Evolutionary conservation across 2,797 vertebrate species (phyloP).

Genomic region (Hydrocynus forskahlii): DNA sequence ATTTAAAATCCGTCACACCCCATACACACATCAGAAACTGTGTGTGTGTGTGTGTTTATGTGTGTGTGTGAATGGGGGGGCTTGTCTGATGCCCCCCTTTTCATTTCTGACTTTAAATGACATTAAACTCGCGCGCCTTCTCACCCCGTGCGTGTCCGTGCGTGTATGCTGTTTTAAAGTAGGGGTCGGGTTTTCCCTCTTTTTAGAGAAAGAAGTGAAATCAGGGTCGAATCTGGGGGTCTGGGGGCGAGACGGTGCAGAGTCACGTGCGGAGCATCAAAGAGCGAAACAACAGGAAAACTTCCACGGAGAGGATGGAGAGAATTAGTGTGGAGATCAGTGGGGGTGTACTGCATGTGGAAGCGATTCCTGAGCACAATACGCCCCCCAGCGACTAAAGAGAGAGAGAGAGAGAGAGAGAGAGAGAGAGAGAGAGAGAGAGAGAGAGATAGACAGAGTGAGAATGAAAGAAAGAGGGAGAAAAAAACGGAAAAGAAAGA

Average conservation of each 20-base stretch:
- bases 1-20: too few relatives aligned
- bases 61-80: too few relatives aligned
- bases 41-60: too few relatives aligned
- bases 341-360: not conserved
- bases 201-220: not conserved
- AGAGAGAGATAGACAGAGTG: not conserved
- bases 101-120: not conserved
- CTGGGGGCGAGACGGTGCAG: too few relatives aligned
- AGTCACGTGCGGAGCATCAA: too few relatives aligned
- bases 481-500: not conserved
- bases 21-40: too few relatives aligned
- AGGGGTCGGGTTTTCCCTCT: not conserved
- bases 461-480: not conserved
- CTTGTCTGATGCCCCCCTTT: too few relatives aligned
- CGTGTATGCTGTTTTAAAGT: not conserved
- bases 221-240: too few relatives aligned
- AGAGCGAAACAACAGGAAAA: not conserved
- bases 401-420: not conserved
- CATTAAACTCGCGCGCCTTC: not conserved
- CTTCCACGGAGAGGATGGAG: slow-evolving; percentile 9
- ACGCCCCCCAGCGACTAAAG: slow-evolving; percentile 72
- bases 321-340: slow-evolving; percentile 13
- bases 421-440: not conserved
- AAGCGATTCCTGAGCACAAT: slow-evolving; percentile 68
- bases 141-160: not conserved